phyloP scores from a whole-genome alignment of 2,888 invertebrate species.

The Monochamus alternatus region DNA sequence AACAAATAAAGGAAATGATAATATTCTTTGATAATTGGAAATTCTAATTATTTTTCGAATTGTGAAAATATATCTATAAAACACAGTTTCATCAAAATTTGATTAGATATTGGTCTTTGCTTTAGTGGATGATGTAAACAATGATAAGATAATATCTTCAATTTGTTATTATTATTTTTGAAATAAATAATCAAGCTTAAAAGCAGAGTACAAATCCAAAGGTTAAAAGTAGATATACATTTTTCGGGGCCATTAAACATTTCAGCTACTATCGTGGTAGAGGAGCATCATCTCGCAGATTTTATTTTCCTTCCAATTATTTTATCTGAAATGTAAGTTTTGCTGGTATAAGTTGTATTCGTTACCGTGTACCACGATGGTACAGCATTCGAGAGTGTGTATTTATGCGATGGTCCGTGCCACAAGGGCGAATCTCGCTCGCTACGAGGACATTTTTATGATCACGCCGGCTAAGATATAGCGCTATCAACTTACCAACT shows the following conservation, averaged over 20 bases:
- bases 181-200: background rate
- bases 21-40: too few species aligned
- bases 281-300: constrained; percentile 40
- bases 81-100: too few species aligned
- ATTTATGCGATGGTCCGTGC: constrained; percentile 62
- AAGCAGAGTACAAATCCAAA: background rate
- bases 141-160: too few species aligned
- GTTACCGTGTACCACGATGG: constrained; percentile 53
- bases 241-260: constrained; percentile 25
- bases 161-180: background rate
- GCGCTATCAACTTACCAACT: constrained; percentile 71
- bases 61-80: too few species aligned
- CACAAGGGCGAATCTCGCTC: constrained; percentile 65
- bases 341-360: constrained; percentile 45
- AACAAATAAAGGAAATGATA: too few species aligned
- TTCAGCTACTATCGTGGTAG: constrained; percentile 46
- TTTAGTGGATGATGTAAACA: too few species aligned
- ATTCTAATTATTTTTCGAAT: too few species aligned
- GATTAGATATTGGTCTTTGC: too few species aligned
- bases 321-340: constrained; percentile 55
- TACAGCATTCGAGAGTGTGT: constrained; percentile 53
- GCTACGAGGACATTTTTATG: constrained; percentile 70
- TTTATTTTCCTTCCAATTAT: constrained; percentile 58
- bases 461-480: constrained; percentile 70
- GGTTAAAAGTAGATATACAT: background rate